Evolutionary conservation across 2,888 invertebrate genomes (phyloP), one percentile per base, ranked within the genome.

Genomic region (Caenorhabditis panamensis): DNA sequence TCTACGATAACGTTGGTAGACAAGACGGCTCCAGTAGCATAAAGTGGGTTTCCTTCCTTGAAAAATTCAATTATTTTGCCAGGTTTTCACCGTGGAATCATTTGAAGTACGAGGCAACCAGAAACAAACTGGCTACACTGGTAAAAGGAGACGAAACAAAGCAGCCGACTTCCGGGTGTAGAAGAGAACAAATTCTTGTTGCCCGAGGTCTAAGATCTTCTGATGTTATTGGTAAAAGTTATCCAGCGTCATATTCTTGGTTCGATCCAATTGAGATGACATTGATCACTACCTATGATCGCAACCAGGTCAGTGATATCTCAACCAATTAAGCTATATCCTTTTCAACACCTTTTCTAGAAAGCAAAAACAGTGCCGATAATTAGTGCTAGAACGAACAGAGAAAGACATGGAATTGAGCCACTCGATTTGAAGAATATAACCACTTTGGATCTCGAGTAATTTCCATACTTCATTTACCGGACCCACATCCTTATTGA

Each of bases 1-100:
- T 85, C 11, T 85, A 85, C 54, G 85, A 85, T 49, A 82, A 84
- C 0, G 51, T 6, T 3, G 2, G 2, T 9, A 6, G 3, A 2
- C 5, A 3, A 3, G 41, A 41, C 41, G 78, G 81, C 20, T 18
- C 53, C 6, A 79, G 82, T 54, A 22, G 62, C 1, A 83, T 83
- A 8, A n/a, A n/a, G n/a, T n/a, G n/a, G n/a, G n/a, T n/a, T n/a
- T n/a, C n/a, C n/a, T n/a, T n/a, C n/a, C n/a, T 41, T 41, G 13
- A 41, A 41, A 41, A 41, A 41, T 9, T 41, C 13, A 9, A 41
- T 41, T 5, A 11, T 9, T 41, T 9, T 13, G 3, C 13, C 41
- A 41, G 41, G 13, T 41, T 41, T 13, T 16, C 13, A 13, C 41
- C 41, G 2, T 41, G 41, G 41, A 16, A 41, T 41, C 41, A 41